Evolutionary conservation across 2,888 invertebrate genomes (phyloP), one percentile per base, ranked within the genome.

Genomic region (Cancer borealis): DNA sequence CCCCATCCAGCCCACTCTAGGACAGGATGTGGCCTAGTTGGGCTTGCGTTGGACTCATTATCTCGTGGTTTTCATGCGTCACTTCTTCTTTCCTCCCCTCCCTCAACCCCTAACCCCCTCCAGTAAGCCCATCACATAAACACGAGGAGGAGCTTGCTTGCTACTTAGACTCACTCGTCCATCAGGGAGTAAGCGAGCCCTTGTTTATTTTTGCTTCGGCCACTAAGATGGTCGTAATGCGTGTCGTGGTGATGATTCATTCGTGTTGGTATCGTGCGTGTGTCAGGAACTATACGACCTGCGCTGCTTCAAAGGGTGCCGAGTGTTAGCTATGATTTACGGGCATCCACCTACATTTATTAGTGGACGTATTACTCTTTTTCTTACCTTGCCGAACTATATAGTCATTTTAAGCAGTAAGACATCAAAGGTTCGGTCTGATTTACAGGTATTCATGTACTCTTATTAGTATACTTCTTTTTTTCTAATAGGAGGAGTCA

Each of bases 11-110:
- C 6, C 73, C 91, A 54, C 66, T 91, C 39, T 66, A 47, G 39
- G 91, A 60, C 91, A 66, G 91, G 91, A 91, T 91, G 91, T 91
- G 66, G 73, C 66, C 91, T 91, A 14, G 91, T 66, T 66, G 88
- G 47, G 88, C 46, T 45, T 46, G 46, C n/a, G 47, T 47, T 30
- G 12, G 88, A 88, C 46, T 49, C 46, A 49, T 49, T 46, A 90
- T 17, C n/a, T 79, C 30, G 39, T 6, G 73, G 73, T 26, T 91
- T 26, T 47, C 91, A 14, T 26, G 26, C 47, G 49, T 49, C 49
- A 54, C 30, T 26, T 49, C 26, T 46, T 1, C 26, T 26, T n/a
- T 30, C 26, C 54, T 46, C 17, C 47, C 47, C 46, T 21, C 2
- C 47, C 21, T 46, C 88, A n/a, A n/a, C n/a, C 39, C 39, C 45